Evolutionary conservation across 2,113 vertebrate species (phyloP), one percentile per base, ranked within the genome.

Genomic region (Trichechus manatus): DNA sequence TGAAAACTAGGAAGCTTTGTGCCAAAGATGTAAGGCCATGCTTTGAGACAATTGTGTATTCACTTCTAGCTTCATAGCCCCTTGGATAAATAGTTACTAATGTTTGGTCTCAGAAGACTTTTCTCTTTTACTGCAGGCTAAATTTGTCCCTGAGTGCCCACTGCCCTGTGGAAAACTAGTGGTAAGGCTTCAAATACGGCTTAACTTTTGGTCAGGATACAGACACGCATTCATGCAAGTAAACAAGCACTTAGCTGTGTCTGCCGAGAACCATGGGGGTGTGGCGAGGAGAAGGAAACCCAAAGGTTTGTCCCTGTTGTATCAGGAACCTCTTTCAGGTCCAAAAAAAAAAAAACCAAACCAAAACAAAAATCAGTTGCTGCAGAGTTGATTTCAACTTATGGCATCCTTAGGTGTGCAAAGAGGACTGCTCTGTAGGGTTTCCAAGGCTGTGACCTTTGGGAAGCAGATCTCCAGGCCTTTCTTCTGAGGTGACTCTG

Each of bases 211-310:
- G 78, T 59, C 42, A 36, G 53, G n/a, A 80, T 10, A 74, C 72
- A 80, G 72, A 66, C 36, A 15, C 0, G 29, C 39, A 63, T 93
- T 93, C 78, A 63, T 44, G 80, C 39, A 10, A 31, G 29, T 11
- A 11, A 78, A 56, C 72, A 85, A 85, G 66, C 5, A 10, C 25
- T 0, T 0, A 17, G 3, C 88, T 74, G 31, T 20, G 63, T 50
- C 79, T 53, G 50, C 33, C 0, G 0, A 11, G 9, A 0, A 1
- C 20, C 0, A 19, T 0, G 6, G 25, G 22, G 64, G 1, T 1
- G 13, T 53, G 5, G 33, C 19, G 36, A 4, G 50, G 42, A 36
- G 50, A 29, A 1, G 39, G 50, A 14, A 29, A 14, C 39, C n/a
- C 53, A 4, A 19, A 0, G 31, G 8, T 61, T 7, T 0, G 66